Conservation (phyloP, 1,140 invertebrate genomes). For the Paraescarpia echinospica region DNA sequence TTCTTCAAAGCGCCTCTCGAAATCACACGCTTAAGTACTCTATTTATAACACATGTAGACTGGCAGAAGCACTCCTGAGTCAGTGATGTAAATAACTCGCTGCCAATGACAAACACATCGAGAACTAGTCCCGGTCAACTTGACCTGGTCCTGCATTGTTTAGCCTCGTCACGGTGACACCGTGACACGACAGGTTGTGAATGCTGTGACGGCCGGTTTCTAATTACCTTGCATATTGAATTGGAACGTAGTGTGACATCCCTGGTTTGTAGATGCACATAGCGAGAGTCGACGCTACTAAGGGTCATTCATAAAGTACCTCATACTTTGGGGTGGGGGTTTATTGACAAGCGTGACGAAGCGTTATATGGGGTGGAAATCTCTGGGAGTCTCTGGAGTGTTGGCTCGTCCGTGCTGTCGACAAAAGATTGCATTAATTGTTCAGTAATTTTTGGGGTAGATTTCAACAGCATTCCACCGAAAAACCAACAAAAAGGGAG, state of each 20-base stretch:
- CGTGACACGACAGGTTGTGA: background rate
- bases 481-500: no score
- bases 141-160: background rate
- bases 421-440: no score
- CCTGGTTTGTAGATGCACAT: background rate
- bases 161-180: background rate
- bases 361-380: no score
- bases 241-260: background rate
- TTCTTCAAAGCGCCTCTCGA: background rate
- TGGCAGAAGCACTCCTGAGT: background rate
- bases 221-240: background rate
- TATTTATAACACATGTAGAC: background rate
- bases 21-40: background rate
- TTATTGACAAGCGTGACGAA: no score
- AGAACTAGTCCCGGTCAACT: background rate
- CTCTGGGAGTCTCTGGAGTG: no score
- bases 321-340: background rate
- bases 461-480: no score
- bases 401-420: no score
- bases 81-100: background rate
- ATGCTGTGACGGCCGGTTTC: no score
- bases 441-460: no score
- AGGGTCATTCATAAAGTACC: background rate
- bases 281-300: background rate
- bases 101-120: background rate